Base-by-base conservation (phyloP, 2,113 vertebrate genomes). In the Bujurquina vittata region DNA sequence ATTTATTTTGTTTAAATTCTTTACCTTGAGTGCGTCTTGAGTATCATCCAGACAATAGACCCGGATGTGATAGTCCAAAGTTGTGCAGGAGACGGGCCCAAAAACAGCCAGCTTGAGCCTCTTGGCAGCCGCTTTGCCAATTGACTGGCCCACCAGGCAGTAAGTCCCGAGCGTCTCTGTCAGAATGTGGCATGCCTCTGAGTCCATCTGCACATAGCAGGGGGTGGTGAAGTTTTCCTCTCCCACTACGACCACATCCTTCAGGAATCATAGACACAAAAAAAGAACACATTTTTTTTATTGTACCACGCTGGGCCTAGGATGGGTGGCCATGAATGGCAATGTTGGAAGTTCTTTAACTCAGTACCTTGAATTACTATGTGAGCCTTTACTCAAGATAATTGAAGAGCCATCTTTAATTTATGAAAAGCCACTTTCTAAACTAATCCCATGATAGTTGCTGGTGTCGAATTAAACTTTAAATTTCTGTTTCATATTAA, bases 151-250 rank as follows among this genome's bases (percentile, higher is more conserved):
- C 29, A 97, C 97, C 92, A 99, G 94, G 81, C 97, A 95, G 20
- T 97, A 99, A 0, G 97, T 97, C 85, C 97, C 96, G 69, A 98
- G 96, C 18, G 95, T 97, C 94, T 99, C 97, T 3, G 97, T 98
- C 87, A 99, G 94, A 87, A 99, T 95, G 91, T 98, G 97, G 93
- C 97, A 98, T n/a, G 97, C 96, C 75, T 98, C 97, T 1, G 91
- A 89, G 22, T 99, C 97, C 96, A 99, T 92, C 92, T 99, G 97
- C 83, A 98, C 95, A 81, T 99, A 99, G 94, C 97, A 99, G 0
- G 97, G 97, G 1, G 98, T 98, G 17, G 97, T 98, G 90, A 99
- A 98, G 93, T 98, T 98, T 81, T 98, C 97, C 83, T 98, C 97
- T 72, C 98, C 98, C 0, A 99, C 97, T 14, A 97, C 96, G 61